A percentile compares a stretch with the other conserved stretches of the same genome.
Evolutionary conservation across 2,888 invertebrate species (phyloP).

Genomic region (Tipula helvola): DNA sequence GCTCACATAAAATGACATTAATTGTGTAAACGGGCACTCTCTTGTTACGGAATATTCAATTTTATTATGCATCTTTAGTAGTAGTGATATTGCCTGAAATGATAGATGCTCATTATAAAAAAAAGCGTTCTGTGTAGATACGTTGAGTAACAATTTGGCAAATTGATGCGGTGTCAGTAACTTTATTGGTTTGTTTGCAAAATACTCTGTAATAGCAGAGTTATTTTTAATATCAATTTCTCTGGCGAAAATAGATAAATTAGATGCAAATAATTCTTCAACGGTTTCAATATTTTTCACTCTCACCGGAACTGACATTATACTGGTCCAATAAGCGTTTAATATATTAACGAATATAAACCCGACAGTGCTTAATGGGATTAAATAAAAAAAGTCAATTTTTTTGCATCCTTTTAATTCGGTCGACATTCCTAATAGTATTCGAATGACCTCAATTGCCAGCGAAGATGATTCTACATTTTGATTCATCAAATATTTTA

Average conservation of each 20-base stretch:
- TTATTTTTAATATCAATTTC: not conserved
- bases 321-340: not conserved
- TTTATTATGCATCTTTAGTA: not conserved
- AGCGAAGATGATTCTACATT: not conserved
- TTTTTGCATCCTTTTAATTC: not conserved
- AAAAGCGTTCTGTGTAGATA: not conserved
- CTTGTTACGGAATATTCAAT: not conserved
- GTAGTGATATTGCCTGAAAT: not conserved
- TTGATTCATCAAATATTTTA: not conserved
- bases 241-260: not conserved
- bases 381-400: not conserved
- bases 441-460: not conserved
- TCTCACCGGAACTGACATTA: not conserved
- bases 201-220: not conserved
- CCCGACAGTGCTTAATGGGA: not conserved
- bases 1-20: not conserved
- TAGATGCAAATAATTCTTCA: not conserved
- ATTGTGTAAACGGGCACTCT: not conserved
- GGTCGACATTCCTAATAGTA: not conserved
- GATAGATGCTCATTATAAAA: not conserved
- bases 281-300: not conserved
- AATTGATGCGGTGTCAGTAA: not conserved
- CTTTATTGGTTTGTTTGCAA: not conserved
- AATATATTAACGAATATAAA: not conserved
- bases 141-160: not conserved